Evolutionary conservation across 2,113 vertebrate species (phyloP).

Genomic region (Paratilapia polleni): DNA sequence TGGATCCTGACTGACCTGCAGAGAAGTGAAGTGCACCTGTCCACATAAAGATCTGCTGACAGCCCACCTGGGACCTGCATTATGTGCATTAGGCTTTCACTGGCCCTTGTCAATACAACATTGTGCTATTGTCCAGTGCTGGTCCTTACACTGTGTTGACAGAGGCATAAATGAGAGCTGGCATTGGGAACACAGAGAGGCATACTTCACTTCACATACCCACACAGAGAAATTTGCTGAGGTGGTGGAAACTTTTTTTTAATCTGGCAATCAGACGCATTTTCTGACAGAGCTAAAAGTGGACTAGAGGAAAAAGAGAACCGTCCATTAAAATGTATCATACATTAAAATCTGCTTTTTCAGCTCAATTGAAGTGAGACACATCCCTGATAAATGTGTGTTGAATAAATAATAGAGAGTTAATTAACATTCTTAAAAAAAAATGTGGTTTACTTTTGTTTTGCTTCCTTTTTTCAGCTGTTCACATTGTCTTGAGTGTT

Average conservation of each 20-base stretch:
- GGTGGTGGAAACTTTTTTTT: conserved; percentile 41
- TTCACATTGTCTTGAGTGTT: background rate
- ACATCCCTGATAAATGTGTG: background rate
- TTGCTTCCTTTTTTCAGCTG: background rate
- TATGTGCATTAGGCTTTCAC: conserved; percentile 71
- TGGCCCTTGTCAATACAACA: conserved; percentile 48
- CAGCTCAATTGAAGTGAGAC: conserved; percentile 5
- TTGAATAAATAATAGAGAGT: background rate
- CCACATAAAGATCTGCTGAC: conserved; percentile 62
- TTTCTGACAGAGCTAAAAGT: conserved; percentile 20
- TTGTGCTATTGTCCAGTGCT: conserved; percentile 48
- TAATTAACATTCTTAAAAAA: background rate
- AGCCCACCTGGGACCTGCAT: conserved; percentile 64
- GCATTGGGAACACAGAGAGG: conserved; percentile 48
- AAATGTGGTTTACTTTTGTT: background rate
- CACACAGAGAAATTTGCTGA: conserved; percentile 67
- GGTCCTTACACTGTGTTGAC: conserved; percentile 60
- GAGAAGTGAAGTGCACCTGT: conserved; percentile 56
- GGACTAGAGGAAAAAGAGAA: conserved; percentile 4
- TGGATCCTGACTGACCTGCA: conserved; percentile 22
- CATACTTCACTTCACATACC: conserved; percentile 53
- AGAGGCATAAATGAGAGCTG: conserved; percentile 66
- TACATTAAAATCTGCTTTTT: conserved; percentile 40
- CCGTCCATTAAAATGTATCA: conserved; percentile 32
- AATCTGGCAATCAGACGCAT: conserved; percentile 29